phyloP scores from a whole-genome alignment of 2,113 vertebrate species.

The Himantopus leucocephalus region DNA sequence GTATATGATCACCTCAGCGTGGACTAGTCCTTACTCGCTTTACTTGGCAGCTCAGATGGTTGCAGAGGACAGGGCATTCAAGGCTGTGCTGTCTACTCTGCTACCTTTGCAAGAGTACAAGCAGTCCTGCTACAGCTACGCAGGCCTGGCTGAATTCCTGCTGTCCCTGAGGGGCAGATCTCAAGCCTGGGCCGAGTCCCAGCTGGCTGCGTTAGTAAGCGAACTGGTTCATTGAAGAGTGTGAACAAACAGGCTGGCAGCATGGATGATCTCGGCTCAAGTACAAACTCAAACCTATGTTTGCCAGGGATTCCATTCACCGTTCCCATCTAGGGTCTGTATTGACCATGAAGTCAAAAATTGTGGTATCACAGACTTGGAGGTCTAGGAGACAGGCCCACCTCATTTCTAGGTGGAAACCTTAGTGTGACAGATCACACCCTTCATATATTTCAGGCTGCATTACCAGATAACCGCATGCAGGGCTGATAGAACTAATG shows the following conservation, averaged over 20 bases:
- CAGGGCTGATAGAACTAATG: not conserved
- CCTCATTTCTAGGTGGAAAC: not conserved
- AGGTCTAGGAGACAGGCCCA: not conserved
- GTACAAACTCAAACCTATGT: not conserved
- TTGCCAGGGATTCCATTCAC: not conserved
- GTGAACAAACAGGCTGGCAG: not conserved
- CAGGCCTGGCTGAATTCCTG: not conserved
- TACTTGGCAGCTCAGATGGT: not conserved
- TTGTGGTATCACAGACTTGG: not conserved
- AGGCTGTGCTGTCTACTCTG: not conserved
- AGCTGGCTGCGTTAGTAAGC: not conserved
- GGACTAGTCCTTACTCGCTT: not conserved
- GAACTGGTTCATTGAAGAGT: not conserved
- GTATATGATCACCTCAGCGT: not conserved
- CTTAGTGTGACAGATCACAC: not conserved
- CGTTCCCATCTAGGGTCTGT: not conserved
- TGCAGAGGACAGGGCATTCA: not conserved
- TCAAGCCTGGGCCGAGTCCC: not conserved
- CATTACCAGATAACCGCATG: fast-evolving
- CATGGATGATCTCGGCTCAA: fast-evolving
- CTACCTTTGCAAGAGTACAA: not conserved
- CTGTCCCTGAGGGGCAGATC: not conserved
- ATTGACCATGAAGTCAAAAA: not conserved
- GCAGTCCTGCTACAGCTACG: not conserved
- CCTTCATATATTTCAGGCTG: not conserved